These are phyloP conservation scores for Scaptodrosophila lebanonensis DNA, from an alignment of 1,140 invertebrate genomes.

Conservation along the genomic window DNA sequence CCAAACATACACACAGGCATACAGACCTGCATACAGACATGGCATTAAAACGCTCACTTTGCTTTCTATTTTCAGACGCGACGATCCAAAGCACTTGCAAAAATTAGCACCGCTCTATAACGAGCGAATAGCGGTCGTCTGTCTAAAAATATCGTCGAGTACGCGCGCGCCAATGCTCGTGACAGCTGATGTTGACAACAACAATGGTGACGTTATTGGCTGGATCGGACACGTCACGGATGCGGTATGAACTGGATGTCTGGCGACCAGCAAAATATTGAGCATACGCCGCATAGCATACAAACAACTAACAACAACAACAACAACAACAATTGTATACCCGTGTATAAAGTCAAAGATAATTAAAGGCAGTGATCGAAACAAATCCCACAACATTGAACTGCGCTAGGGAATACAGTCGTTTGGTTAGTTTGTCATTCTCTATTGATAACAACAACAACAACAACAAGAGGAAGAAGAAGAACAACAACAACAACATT, in stretches of 20 bases:
- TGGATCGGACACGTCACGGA: conserved; percentile 56
- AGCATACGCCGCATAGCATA: conserved; percentile 35
- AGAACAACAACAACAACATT: not conserved
- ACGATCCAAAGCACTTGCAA: conserved; percentile 68
- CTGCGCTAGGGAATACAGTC: too few species aligned
- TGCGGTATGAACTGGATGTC: conserved; percentile 36
- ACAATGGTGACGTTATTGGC: conserved; percentile 56
- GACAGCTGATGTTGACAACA: conserved; percentile 54
- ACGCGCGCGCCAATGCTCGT: conserved; percentile 55
- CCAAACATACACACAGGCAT: conserved; percentile 61
- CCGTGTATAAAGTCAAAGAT: too few species aligned
- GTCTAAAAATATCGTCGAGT: conserved; percentile 64
- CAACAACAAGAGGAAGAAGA: conserved; percentile 13
- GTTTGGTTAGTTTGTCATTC: too few species aligned
- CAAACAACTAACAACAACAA: conserved; percentile 3
- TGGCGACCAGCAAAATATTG: conserved; percentile 17
- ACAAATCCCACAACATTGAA: too few species aligned
- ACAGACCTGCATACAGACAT: too few species aligned
- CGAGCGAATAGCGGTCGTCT: conserved; percentile 37
- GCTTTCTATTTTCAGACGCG: conserved; percentile 65
- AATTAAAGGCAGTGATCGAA: too few species aligned
- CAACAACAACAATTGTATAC: too few species aligned
- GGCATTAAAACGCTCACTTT: too few species aligned
- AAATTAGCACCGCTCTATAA: conserved; percentile 55
- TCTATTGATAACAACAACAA: too few species aligned